Conservation (phyloP, 1,140 invertebrate genomes). For the Sycophaga agraensis region DNA sequence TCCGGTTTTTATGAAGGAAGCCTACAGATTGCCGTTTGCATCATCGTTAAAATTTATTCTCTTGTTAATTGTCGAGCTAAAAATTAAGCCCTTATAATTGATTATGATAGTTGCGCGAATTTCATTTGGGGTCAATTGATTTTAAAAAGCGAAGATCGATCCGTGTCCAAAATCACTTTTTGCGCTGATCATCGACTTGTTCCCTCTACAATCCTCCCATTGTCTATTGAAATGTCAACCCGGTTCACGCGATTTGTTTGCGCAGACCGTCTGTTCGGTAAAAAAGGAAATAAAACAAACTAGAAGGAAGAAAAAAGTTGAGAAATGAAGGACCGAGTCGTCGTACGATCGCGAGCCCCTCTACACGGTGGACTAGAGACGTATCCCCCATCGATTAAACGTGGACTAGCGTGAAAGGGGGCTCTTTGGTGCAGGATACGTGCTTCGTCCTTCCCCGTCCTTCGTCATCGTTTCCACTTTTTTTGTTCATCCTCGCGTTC, state of each 20-base stretch:
- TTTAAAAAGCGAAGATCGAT: conserved; percentile 12
- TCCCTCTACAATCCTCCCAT: too few relatives aligned
- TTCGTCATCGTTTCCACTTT: background rate
- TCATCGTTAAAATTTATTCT: too few relatives aligned
- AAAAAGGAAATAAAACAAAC: background rate
- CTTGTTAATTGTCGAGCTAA: too few relatives aligned
- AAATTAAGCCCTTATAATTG: too few relatives aligned
- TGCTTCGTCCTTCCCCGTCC: conserved; percentile 20
- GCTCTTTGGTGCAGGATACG: conserved; percentile 14
- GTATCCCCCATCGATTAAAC: conserved; percentile 12
- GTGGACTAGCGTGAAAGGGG: conserved; percentile 23
- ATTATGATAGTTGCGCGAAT: too few relatives aligned
- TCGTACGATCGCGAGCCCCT: conserved; percentile 6
- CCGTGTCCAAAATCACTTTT: background rate
- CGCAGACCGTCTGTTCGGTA: too few relatives aligned
- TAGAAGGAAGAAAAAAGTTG: background rate
- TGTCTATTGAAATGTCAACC: too few relatives aligned
- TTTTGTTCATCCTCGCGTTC: background rate
- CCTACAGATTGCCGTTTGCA: conserved; percentile 1
- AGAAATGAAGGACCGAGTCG: conserved; percentile 6
- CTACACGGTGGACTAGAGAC: conserved; percentile 35
- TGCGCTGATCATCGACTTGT: background rate
- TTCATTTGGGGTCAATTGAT: conserved; percentile 6
- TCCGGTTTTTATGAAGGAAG: conserved; percentile 10
- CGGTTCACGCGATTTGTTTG: too few relatives aligned